Conservation (phyloP, 1,140 invertebrate genomes). For the Sitobion miscanthi region DNA sequence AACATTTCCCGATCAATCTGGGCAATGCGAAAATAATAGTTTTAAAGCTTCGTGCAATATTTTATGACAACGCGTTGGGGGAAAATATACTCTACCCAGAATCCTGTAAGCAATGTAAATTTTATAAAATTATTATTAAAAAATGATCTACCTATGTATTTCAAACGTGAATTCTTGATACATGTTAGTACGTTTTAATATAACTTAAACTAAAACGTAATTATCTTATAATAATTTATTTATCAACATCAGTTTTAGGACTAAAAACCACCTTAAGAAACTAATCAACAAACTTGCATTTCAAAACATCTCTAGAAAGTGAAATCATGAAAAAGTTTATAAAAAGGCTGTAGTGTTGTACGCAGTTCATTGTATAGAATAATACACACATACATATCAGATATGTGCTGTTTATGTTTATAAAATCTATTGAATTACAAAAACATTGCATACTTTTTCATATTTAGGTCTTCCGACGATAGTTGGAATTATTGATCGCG, state of each 20-base stretch:
- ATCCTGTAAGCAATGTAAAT: background rate
- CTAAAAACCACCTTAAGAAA: background rate
- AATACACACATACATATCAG: background rate
- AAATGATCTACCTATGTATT: background rate
- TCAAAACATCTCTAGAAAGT: background rate
- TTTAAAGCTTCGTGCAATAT: background rate
- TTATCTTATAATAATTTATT: background rate
- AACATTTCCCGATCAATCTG: background rate
- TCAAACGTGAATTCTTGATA: background rate
- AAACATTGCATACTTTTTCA: background rate
- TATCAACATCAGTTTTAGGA: background rate
- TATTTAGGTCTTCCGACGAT: background rate
- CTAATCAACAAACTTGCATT: background rate
- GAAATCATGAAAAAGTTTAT: background rate
- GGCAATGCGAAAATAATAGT: background rate
- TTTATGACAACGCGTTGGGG: background rate
- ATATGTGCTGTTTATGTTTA: background rate
- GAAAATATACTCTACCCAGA: background rate
- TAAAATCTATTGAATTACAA: background rate
- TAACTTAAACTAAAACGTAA: background rate
- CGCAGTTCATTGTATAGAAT: background rate
- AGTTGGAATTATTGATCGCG: background rate
- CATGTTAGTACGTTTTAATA: background rate
- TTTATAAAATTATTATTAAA: background rate
- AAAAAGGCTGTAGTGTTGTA: background rate